Percentiles rank a stretch among this genome's conserved stretches.
Conservation (phyloP, 1,140 invertebrate species). For the Pseudoatta argentina region DNA sequence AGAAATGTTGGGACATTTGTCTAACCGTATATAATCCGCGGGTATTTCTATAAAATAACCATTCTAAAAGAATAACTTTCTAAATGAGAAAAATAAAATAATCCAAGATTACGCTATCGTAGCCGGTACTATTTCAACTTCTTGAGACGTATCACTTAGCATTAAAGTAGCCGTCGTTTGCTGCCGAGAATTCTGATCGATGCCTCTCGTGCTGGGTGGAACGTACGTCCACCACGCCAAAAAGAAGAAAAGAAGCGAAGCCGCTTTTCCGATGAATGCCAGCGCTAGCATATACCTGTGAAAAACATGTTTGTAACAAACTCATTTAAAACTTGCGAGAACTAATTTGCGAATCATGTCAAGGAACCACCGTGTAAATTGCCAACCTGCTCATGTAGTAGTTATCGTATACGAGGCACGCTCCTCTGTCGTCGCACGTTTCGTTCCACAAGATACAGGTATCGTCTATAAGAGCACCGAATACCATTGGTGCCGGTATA, state of each 20-base stretch:
- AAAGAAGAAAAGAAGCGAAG: slow-evolving; percentile 90
- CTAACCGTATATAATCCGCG: background rate
- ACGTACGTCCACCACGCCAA: slow-evolving; percentile 91
- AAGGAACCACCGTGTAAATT: background rate
- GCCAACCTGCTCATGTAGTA: slow-evolving; percentile 89
- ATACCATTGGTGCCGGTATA: slow-evolving; percentile 94
- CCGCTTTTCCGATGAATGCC: slow-evolving; percentile 89
- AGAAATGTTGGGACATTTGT: background rate
- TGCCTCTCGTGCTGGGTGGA: slow-evolving; percentile 85
- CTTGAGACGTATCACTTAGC: slow-evolving; percentile 64
- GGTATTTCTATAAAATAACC: slow-evolving; percentile 4
- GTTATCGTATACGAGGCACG: slow-evolving; percentile 91
- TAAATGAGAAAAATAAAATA: background rate
- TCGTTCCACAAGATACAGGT: slow-evolving; percentile 93
- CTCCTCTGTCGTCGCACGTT: slow-evolving; percentile 88
- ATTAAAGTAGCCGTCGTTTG: slow-evolving; percentile 75
- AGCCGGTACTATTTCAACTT: slow-evolving; percentile 46
- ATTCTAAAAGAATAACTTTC: slow-evolving; percentile 6
- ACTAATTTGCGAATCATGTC: background rate
- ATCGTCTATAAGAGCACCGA: slow-evolving; percentile 94
- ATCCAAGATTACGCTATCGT: slow-evolving; percentile 38
- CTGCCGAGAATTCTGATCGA: slow-evolving; percentile 66
- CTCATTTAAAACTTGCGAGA: background rate
- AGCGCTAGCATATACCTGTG: slow-evolving; percentile 90
- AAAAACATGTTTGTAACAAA: slow-evolving; percentile 4